Evolutionary conservation across 1,140 invertebrate genomes (phyloP).

Genomic region (Eulimnadia texana): DNA sequence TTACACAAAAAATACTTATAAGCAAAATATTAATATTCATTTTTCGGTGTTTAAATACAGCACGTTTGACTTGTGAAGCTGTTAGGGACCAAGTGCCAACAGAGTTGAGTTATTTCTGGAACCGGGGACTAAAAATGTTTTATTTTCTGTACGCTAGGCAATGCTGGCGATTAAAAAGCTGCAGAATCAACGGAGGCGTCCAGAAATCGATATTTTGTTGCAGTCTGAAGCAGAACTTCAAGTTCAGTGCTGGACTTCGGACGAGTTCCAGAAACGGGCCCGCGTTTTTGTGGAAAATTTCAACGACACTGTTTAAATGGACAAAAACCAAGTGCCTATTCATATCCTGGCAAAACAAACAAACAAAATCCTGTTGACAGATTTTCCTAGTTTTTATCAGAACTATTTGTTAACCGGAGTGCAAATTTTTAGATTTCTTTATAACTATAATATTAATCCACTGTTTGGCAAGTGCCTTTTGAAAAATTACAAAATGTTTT

Average conservation of each 20-base stretch:
- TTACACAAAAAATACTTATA: too few species aligned
- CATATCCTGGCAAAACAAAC: too few species aligned
- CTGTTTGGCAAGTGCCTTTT: too few species aligned
- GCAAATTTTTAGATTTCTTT: too few species aligned
- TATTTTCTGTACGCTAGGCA: conserved; percentile 30
- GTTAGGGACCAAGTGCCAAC: not conserved
- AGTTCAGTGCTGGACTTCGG: conserved; percentile 46
- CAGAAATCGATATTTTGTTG: conserved; percentile 37
- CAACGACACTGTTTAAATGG: not conserved
- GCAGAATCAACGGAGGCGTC: conserved; percentile 35
- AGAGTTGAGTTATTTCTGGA: not conserved
- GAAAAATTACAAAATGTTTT: too few species aligned
- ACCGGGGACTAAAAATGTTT: conserved; percentile 4
- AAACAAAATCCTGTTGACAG: too few species aligned
- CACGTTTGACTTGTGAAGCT: not conserved
- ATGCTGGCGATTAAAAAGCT: conserved; percentile 44
- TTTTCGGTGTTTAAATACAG: too few species aligned
- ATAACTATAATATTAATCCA: too few species aligned
- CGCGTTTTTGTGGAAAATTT: not conserved
- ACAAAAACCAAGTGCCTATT: too few species aligned
- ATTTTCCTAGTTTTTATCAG: not conserved
- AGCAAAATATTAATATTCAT: too few species aligned
- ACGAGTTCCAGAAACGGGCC: conserved; percentile 36
- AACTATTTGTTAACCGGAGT: too few species aligned
- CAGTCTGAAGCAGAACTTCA: conserved; percentile 42